Evolutionary conservation across 2,888 invertebrate species (phyloP), one percentile per base, ranked within the genome.

Genomic region (Eurytoma adleriae): DNA sequence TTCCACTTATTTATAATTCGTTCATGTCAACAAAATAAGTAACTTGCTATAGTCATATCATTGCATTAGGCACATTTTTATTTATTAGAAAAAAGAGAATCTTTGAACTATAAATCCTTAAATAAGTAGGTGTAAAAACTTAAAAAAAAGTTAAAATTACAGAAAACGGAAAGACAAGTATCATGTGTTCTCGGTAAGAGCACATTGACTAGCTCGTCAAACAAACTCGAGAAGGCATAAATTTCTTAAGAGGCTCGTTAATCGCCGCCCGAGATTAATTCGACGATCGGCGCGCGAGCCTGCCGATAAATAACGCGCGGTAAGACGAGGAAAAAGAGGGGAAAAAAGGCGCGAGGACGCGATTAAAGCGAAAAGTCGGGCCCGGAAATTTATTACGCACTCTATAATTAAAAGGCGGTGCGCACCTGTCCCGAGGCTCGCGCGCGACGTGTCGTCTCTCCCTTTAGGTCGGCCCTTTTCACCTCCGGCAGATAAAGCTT

Each of bases 381-480:
- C 50, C 71, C 64, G 73, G 73, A 87, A 88, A 88, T 89, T 89
- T 88, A 89, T 89, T 88, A 87, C 85, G 85, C 84, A 83, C 83
- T 54, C 86, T 82, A 86, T 89, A 89, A 89, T 88, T 87, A 88
- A 87, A 86, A 86, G 86, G 86, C 86, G 86, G 86, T 85, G 84
- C 85, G 86, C 88, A 87, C 86, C 84, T 83, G 85, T 83, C 82
- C 85, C 64, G 64, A 54, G 40, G 84, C 83, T 16, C 82, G 67
- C 80, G 69, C 77, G 75, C 80, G 83, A 85, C 85, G 83, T 82
- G 74, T 82, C 71, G 80, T 78, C 74, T 24, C 80, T 76, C 69
- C 76, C 78, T 78, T 83, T 40, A 48, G 64, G 72, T 54, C 66
- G 54, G 68, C 75, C 70, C 61, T 70, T 79, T 54, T 79, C 76